Percentiles rank a stretch among this genome's conserved stretches.
phyloP scores from a whole-genome alignment of 92 coral and sea anemone genomes.

The Muricea muricata region DNA sequence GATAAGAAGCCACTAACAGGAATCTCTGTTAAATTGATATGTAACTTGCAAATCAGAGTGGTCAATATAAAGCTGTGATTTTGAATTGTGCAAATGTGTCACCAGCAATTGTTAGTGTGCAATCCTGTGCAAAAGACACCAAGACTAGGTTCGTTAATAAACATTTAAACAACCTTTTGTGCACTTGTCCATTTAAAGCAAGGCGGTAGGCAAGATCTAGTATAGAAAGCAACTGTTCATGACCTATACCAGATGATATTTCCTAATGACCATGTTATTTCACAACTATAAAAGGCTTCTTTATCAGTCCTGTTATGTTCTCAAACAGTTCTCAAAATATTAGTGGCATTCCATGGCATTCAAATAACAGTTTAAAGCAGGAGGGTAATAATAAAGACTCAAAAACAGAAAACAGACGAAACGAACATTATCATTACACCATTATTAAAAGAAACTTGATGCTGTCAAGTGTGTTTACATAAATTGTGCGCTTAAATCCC shows the following conservation, averaged over 20 bases:
- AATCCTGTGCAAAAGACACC: not conserved
- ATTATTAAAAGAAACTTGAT: slow-evolving; percentile 15
- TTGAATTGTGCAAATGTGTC: not conserved
- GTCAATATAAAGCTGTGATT: not conserved
- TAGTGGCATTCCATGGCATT: too few relatives aligned
- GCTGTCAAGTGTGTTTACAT: slow-evolving; percentile 39
- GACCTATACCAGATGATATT: not conserved
- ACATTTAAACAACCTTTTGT: not conserved
- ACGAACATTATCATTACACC: slow-evolving; percentile 10
- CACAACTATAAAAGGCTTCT: not conserved
- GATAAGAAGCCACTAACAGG: not conserved
- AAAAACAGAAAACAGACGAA: slow-evolving; percentile 1
- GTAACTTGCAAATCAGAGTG: not conserved
- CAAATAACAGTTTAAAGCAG: not conserved
- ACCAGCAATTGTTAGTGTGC: too few relatives aligned
- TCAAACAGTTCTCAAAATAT: not conserved
- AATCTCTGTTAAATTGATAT: not conserved
- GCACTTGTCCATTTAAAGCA: not conserved
- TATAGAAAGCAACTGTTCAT: not conserved
- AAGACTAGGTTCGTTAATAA: not conserved
- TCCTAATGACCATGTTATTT: not conserved
- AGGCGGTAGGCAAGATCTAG: not conserved
- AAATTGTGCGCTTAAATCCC: slow-evolving; percentile 4
- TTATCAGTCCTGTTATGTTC: not conserved
- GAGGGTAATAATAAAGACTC: not conserved